Conservation (phyloP, 2,113 vertebrate genomes). For the Dasyurus viverrinus region DNA sequence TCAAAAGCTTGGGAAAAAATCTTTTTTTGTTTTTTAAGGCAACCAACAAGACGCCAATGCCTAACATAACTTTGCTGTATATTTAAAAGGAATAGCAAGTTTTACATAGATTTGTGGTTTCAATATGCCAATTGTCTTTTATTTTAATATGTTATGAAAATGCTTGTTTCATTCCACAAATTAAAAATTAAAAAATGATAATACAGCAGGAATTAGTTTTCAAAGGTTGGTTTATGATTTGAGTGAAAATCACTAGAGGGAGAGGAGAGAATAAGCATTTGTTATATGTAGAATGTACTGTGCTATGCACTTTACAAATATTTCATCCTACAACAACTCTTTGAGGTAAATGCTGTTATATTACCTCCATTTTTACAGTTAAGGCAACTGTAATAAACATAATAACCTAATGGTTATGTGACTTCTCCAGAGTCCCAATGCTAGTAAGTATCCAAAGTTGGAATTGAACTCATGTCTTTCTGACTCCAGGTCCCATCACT, state of each 20-base stretch:
- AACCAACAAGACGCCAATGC: background rate
- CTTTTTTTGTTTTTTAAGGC: background rate
- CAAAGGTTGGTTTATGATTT: constrained; percentile 16
- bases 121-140: background rate
- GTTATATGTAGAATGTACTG: background rate
- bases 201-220: background rate
- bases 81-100: background rate
- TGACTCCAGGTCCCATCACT: background rate
- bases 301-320: background rate
- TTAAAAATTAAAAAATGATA: background rate
- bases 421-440: background rate
- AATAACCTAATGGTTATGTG: background rate
- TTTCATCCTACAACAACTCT: background rate
- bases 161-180: background rate
- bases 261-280: background rate
- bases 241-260: background rate
- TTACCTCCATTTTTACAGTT: background rate
- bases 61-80: background rate
- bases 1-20: background rate
- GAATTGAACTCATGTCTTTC: background rate
- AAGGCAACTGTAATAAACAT: background rate
- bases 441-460: background rate
- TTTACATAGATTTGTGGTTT: background rate
- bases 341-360: background rate
- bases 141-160: background rate